Evolutionary conservation across 2,888 invertebrate species (phyloP).

Genomic region (Drosophila nr. fundita): DNA sequence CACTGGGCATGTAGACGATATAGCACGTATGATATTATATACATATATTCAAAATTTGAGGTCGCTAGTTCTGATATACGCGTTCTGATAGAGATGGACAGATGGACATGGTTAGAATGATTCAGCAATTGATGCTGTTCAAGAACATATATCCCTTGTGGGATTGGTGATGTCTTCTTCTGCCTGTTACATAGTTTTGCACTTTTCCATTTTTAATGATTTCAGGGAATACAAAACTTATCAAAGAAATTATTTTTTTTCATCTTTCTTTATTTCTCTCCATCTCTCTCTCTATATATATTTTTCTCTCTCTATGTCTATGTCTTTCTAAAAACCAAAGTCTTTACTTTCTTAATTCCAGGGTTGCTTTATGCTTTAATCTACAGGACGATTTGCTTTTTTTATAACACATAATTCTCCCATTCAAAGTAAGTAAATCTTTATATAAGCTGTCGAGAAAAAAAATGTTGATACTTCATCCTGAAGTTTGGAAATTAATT

Average conservation of each 20-base stretch:
- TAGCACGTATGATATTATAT: not conserved
- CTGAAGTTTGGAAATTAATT: not conserved
- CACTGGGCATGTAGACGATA: slow-evolving; percentile 4
- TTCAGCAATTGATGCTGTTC: not conserved
- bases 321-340: not conserved
- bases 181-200: not conserved
- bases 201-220: not conserved
- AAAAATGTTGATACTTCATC: not conserved
- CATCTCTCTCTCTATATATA: not conserved
- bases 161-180: not conserved
- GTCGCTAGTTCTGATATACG: not conserved
- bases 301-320: not conserved
- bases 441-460: too few relatives aligned
- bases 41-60: not conserved
- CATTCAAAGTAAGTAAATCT: not conserved
- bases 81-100: not conserved
- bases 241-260: not conserved
- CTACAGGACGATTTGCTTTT: not conserved
- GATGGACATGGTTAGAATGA: not conserved
- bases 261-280: not conserved
- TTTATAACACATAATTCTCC: not conserved
- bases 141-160: not conserved
- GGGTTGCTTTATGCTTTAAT: not conserved
- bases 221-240: not conserved
- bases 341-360: not conserved